Conservation (phyloP, 2,113 vertebrate genomes). For the Alligator mississippiensis region DNA sequence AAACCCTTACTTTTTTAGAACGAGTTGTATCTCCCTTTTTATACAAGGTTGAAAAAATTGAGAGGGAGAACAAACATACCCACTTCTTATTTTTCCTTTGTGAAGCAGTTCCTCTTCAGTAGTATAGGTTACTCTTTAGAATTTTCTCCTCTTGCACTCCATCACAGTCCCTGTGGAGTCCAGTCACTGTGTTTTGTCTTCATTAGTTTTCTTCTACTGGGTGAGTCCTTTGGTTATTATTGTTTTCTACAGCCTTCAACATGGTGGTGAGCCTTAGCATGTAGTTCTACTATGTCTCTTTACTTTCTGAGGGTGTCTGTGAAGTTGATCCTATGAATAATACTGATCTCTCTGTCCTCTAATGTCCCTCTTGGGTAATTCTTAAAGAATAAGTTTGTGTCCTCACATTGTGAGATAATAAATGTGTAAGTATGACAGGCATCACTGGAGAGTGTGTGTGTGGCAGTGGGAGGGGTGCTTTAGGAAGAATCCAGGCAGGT, state of each 20-base stretch:
- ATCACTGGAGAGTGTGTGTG: accelerated
- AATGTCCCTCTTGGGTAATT: accelerated
- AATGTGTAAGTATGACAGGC: neutral
- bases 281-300: neutral
- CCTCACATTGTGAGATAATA: neutral
- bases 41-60: neutral
- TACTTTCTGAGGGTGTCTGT: neutral
- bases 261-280: neutral
- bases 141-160: neutral
- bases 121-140: neutral
- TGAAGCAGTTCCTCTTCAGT: too few relatives aligned
- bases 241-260: neutral
- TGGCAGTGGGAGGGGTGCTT: neutral
- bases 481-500: neutral
- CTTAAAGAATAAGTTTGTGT: accelerated
- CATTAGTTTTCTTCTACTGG: neutral
- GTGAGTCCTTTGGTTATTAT: neutral
- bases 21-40: neutral
- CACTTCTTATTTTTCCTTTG: too few relatives aligned
- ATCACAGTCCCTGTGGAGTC: neutral
- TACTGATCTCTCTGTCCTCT: neutral
- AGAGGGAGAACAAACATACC: neutral
- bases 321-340: neutral
- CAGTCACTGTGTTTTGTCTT: neutral
- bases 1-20: neutral